Evolutionary conservation across 2,797 vertebrate genomes (phyloP).

Genomic region (Argentina silus): DNA sequence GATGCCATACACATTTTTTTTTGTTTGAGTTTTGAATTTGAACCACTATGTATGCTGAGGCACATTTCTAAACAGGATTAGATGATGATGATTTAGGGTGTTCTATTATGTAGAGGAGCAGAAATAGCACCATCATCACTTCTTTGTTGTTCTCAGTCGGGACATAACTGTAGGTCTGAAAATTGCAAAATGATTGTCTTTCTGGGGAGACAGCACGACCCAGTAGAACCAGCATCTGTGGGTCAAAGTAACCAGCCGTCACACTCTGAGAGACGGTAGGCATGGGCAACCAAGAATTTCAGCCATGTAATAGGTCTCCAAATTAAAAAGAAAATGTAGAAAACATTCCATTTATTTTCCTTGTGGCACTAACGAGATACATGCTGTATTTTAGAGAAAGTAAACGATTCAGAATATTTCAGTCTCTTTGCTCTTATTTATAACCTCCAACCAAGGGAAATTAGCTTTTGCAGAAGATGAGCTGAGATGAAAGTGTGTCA

Average conservation of each 20-base stretch:
- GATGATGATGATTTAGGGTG: background rate
- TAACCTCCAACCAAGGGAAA: slow-evolving; percentile 31
- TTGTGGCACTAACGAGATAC: background rate
- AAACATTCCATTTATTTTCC: background rate
- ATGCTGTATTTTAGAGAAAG: too few relatives aligned
- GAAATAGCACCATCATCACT: background rate
- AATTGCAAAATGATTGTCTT: background rate
- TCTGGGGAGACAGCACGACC: background rate
- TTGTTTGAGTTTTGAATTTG: too few relatives aligned
- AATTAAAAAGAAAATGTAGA: too few relatives aligned
- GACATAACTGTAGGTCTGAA: background rate
- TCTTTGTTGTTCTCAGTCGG: background rate
- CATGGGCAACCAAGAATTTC: background rate
- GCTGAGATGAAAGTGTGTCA: slow-evolving; percentile 42
- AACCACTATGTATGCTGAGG: background rate
- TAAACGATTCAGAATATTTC: background rate
- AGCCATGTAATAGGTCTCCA: too few relatives aligned
- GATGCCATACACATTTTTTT: too few relatives aligned
- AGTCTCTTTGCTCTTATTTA: slow-evolving; percentile 33
- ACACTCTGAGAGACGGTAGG: too few relatives aligned
- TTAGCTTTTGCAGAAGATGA: slow-evolving; percentile 25
- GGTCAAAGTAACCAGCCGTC: background rate
- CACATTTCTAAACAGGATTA: background rate
- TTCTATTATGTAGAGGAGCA: background rate
- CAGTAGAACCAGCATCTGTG: background rate